phyloP scores from a whole-genome alignment of 2,113 vertebrate species.

The Pseudopodoces humilis region DNA sequence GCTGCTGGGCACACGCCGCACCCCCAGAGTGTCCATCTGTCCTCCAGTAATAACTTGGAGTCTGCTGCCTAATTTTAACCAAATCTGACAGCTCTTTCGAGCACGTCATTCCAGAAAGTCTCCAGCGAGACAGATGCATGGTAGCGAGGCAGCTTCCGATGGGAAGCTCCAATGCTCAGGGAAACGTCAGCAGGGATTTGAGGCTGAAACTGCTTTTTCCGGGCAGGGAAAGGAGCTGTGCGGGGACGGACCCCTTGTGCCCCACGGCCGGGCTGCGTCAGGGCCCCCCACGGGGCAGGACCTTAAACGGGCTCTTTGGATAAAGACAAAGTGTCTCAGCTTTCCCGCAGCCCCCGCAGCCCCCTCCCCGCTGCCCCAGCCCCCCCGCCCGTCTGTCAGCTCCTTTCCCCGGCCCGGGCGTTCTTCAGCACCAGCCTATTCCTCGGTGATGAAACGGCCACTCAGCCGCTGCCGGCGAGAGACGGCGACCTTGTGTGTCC shows the following conservation, averaged over 20 bases:
- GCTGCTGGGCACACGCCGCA: not conserved
- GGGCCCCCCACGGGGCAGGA: not conserved
- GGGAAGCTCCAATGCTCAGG: not conserved
- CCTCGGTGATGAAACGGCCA: slow-evolving; percentile 48
- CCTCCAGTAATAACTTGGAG: not conserved
- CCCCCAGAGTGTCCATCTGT: slow-evolving; percentile 28
- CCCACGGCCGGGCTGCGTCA: not conserved
- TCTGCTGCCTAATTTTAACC: slow-evolving; percentile 24
- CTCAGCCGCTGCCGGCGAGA: slow-evolving; percentile 23
- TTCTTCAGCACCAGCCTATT: slow-evolving; percentile 59
- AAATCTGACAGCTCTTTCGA: slow-evolving; percentile 18
- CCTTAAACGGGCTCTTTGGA: not conserved
- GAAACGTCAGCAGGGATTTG: not conserved
- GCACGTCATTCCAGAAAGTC: slow-evolving; percentile 12
- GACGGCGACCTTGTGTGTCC: slow-evolving; percentile 59
- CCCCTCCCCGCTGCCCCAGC: not conserved
- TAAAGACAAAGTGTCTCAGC: not conserved
- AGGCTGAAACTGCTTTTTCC: not conserved
- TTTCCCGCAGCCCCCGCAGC: not conserved
- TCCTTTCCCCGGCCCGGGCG: not conserved
- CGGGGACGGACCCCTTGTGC: rapidly evolving
- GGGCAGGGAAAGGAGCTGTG: not conserved
- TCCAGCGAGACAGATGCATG: not conserved
- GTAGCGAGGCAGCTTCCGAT: not conserved
- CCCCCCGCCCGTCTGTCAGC: slow-evolving; percentile 27